These are phyloP conservation scores for Scelioninae gen. 1 DNA, from an alignment of 2,888 invertebrate species.

Conservation along the genomic window DNA sequence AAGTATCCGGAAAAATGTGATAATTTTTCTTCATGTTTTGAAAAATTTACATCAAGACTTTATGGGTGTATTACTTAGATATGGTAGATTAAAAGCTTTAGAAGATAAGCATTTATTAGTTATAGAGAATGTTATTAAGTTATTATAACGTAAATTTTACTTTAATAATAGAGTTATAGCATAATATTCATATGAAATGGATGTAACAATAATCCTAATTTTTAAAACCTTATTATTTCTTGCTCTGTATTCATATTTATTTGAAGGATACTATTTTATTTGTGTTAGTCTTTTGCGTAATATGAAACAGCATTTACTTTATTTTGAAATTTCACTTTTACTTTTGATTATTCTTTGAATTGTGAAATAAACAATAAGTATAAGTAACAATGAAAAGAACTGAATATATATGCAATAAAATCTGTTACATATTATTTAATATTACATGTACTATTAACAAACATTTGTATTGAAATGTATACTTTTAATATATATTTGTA, in stretches of 20 bases:
- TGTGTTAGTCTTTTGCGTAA: constrained; percentile 5
- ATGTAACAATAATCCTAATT: background rate
- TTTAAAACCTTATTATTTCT: too few species aligned
- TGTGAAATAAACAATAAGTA: background rate
- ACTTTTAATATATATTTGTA: too few species aligned
- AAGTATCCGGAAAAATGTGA: constrained; percentile 13
- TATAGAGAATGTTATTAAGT: constrained; percentile 8
- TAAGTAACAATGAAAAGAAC: background rate
- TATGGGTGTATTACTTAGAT: background rate
- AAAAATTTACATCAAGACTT: constrained; percentile 2
- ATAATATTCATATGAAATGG: background rate
- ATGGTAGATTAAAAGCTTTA: background rate
- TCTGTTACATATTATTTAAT: background rate
- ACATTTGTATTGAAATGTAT: too few species aligned
- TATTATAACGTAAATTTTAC: constrained; percentile 1
- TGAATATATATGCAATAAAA: background rate
- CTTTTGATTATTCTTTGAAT: constrained; percentile 21
- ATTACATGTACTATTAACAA: background rate
- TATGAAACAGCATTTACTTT: background rate
- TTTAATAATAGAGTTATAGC: constrained; percentile 1
- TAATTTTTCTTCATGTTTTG: constrained; percentile 3
- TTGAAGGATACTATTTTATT: background rate
- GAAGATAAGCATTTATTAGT: constrained; percentile 10
- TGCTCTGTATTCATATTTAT: background rate
- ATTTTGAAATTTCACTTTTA: constrained; percentile 57